phyloP scores from a whole-genome alignment of 2,797 vertebrate genomes.

The Clarias laeviceps region DNA sequence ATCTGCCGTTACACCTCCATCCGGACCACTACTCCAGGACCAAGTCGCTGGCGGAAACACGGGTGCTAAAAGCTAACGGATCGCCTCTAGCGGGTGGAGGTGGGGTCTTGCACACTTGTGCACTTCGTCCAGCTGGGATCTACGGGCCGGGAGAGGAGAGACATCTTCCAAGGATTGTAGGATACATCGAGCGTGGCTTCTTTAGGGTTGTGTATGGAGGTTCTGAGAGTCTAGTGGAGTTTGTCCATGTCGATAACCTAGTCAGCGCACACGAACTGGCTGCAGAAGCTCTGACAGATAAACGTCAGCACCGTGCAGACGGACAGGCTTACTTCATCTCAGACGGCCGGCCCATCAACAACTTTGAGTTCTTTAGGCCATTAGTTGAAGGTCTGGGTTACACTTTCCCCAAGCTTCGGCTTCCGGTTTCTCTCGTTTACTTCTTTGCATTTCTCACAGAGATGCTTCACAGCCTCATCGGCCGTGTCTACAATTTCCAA shows the following conservation, averaged over 20 bases:
- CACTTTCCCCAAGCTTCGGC: constrained; percentile 79
- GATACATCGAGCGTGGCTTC: constrained; percentile 86
- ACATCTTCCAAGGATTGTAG: constrained; percentile 89
- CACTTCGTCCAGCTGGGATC: constrained; percentile 90
- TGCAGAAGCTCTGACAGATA: constrained; percentile 75
- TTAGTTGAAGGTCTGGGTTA: constrained; percentile 93
- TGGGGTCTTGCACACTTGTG: constrained; percentile 81
- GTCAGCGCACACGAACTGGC: constrained; percentile 87
- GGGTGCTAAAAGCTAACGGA: constrained; percentile 83
- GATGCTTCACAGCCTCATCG: constrained; percentile 77
- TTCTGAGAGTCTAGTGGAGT: constrained; percentile 86
- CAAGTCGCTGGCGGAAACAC: constrained; percentile 90
- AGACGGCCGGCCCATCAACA: constrained; percentile 89
- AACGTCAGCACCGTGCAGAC: constrained; percentile 75
- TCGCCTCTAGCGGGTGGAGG: constrained; percentile 58
- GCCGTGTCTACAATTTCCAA: constrained; percentile 88
- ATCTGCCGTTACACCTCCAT: constrained; percentile 89
- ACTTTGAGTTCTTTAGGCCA: constrained; percentile 93
- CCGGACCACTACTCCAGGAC: constrained; percentile 95
- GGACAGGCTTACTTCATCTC: constrained; percentile 97
- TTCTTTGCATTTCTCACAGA: constrained; percentile 88
- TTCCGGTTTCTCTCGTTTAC: constrained; percentile 85
- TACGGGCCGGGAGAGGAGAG: constrained; percentile 93
- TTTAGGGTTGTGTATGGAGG: constrained; percentile 90
- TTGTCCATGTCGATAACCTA: constrained; percentile 93